Conservation (phyloP, 1,140 invertebrate genomes). For the Cepaea nemoralis region DNA sequence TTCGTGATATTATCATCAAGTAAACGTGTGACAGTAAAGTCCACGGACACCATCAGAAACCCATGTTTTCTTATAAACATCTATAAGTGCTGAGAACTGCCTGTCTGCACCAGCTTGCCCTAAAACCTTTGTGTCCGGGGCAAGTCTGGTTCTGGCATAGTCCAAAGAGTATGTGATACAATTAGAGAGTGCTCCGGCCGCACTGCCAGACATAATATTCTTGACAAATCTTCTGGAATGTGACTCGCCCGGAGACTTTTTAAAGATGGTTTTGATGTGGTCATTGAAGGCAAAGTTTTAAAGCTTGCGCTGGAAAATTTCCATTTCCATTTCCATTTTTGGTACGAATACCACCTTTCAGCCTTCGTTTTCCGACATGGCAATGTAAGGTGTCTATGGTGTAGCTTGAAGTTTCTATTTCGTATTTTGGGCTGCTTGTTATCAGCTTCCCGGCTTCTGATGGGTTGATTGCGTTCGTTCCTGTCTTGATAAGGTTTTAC, state of each 20-base stretch:
- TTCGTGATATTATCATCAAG: too few species aligned
- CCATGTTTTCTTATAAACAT: conserved; percentile 88
- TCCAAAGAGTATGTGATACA: conserved; percentile 94
- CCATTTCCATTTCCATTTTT: too few species aligned
- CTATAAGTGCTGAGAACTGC: conserved; percentile 86
- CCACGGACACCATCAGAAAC: conserved; percentile 88
- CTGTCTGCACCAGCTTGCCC: conserved; percentile 76
- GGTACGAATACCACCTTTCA: too few species aligned
- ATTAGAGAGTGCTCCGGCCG: conserved; percentile 90
- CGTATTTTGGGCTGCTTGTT: too few species aligned
- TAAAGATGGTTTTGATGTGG: conserved; percentile 79
- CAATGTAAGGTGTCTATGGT: too few species aligned
- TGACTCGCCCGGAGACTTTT: conserved; percentile 53
- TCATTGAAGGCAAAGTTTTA: conserved; percentile 96
- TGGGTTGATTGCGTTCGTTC: too few species aligned
- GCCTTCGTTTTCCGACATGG: too few species aligned
- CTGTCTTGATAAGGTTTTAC: too few species aligned
- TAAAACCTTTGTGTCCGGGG: conserved; percentile 73
- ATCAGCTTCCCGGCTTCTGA: too few species aligned
- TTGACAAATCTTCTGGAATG: conserved; percentile 59
- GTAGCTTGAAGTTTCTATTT: too few species aligned
- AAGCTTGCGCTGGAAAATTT: conserved; percentile 91
- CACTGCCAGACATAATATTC: conserved; percentile 89
- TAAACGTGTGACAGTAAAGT: too few species aligned
- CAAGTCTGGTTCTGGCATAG: conserved; percentile 88